phyloP scores from a whole-genome alignment of 2,797 vertebrate genomes.

The Morelia viridis region DNA sequence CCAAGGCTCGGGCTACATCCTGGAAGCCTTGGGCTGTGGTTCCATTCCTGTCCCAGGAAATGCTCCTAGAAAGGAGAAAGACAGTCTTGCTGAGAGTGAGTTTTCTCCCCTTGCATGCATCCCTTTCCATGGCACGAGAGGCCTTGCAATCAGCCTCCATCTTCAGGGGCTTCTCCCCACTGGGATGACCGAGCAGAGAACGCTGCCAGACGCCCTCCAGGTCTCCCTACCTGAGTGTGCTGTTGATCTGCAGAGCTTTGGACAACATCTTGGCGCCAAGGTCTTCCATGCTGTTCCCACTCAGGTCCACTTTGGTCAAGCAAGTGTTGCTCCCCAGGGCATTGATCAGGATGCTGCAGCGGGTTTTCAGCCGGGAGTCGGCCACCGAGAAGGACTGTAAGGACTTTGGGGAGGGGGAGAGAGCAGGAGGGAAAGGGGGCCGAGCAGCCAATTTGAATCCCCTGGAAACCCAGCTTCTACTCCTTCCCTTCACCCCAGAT shows the following conservation, averaged over 20 bases:
- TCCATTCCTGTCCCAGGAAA: constrained; percentile 90
- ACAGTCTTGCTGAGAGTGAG: not conserved
- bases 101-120: not conserved
- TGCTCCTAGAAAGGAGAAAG: constrained; percentile 75
- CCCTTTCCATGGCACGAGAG: not conserved
- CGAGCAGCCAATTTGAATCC: not conserved
- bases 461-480: not conserved
- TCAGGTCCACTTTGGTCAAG: constrained; percentile 86
- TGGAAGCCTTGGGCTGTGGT: constrained; percentile 86
- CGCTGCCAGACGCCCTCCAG: rapidly evolving
- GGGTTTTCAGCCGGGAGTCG: constrained; percentile 85
- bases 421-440: no score
- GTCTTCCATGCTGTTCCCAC: constrained; percentile 88
- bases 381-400: constrained; percentile 87
- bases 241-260: constrained; percentile 84
- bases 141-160: not conserved
- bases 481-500: not conserved
- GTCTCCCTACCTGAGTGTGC: constrained; percentile 66
- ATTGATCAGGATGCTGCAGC: constrained; percentile 88
- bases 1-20: constrained; percentile 86
- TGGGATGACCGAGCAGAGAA: not conserved
- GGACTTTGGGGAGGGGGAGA: constrained; percentile 69
- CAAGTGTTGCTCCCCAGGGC: constrained; percentile 89
- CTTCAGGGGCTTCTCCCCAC: not conserved
- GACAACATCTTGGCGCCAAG: constrained; percentile 91